Evolutionary conservation across 1,140 invertebrate genomes (phyloP).

Genomic region (Tribolium madens): DNA sequence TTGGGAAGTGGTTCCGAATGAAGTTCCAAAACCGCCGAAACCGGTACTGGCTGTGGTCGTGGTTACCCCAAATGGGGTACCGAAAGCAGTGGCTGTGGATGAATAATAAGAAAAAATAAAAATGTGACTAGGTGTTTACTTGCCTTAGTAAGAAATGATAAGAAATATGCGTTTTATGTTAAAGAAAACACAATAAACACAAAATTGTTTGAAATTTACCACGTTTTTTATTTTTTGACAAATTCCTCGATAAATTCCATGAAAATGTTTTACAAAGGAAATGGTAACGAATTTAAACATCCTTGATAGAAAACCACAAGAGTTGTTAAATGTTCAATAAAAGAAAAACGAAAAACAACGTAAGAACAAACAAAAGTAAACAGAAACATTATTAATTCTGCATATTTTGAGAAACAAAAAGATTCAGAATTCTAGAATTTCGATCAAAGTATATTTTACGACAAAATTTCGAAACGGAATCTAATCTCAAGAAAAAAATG

Average conservation of each 20-base stretch:
- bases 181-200: neutral
- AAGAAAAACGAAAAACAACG: neutral
- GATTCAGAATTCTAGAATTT: too few species aligned
- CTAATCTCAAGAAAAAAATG: too few species aligned
- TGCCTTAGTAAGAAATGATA: neutral
- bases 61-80: conserved; percentile 58
- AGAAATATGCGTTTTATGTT: neutral
- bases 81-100: conserved; percentile 53
- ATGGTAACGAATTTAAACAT: neutral
- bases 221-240: neutral
- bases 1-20: conserved; percentile 47
- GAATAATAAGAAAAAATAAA: neutral
- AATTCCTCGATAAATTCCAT: too few species aligned
- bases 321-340: neutral
- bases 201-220: too few species aligned
- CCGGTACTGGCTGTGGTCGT: conserved; percentile 52
- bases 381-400: too few species aligned
- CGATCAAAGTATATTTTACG: too few species aligned
- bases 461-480: too few species aligned
- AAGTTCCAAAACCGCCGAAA: conserved; percentile 50
- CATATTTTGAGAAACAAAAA: too few species aligned
- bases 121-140: neutral
- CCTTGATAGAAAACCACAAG: neutral
- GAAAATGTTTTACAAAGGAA: neutral
- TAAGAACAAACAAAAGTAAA: too few species aligned